Evolutionary conservation across 2,113 vertebrate species (phyloP), one percentile per base, ranked within the genome.

Genomic region (Carollia perspicillata): DNA sequence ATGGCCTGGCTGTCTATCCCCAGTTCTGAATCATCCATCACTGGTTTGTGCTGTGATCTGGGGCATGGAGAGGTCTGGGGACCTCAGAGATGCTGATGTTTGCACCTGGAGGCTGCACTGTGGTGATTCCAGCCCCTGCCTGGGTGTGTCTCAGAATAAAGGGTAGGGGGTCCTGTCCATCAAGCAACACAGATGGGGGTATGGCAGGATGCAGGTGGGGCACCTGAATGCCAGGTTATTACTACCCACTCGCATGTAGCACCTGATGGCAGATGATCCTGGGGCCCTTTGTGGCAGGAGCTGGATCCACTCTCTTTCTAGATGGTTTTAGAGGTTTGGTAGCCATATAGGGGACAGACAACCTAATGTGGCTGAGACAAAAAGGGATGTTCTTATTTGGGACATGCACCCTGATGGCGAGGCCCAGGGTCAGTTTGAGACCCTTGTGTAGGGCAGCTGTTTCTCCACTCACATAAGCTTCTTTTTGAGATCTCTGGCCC

Each of bases 321-420:
- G 89, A 95, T 84, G 93, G 95, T 94, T 95, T 40, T 79, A 71
- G 78, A 74, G 58, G 81, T 84, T 65, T 47, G 13, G 16, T 60
- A 95, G 86, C 72, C 66, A 47, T 90, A 8, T 26, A 51, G 91
- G 93, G 94, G 22, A 69, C 47, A 8, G 30, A 72, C 23, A 40
- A 33, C n/a, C 72, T 58, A 10, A 78, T 71, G 92, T 87, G 74
- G 86, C 95, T 94, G 74, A 95, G 4, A 2, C 60, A 40, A 72
- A 84, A 44, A 84, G 20, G 78, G 66, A 20, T 8, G 28, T 83
- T 72, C 47, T 47, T n/a, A 9, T 77, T 23, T 68, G 71, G 69
- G 75, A 77, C 5, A n/a, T 4, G 63, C 86, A 20, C 53, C 28
- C 55, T 13, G 12, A 37, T 17, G 83, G 80, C 33, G 53, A 44